Percentiles rank a stretch among this genome's conserved stretches.
phyloP scores from a whole-genome alignment of 1,140 invertebrate genomes.

The Amyelois transitella region DNA sequence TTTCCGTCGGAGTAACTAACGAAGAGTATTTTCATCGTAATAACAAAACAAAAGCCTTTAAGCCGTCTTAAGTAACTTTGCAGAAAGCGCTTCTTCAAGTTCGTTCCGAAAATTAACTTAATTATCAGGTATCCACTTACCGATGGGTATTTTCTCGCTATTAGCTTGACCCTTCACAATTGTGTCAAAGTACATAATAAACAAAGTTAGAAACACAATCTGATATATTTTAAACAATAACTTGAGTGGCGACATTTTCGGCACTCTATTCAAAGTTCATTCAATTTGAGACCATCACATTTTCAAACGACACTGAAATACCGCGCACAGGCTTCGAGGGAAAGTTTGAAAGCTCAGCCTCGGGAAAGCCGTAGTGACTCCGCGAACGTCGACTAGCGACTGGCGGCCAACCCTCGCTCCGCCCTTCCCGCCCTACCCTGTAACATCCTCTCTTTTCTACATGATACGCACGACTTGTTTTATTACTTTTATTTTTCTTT shows the following conservation, averaged over 20 bases:
- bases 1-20: background rate
- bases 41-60: background rate
- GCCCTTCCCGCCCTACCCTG: constrained; percentile 34
- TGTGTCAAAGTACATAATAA: constrained; percentile 38
- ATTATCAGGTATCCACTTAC: constrained; percentile 25
- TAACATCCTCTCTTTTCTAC: constrained; percentile 35
- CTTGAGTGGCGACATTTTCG: constrained; percentile 32
- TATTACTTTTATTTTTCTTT: constrained; percentile 69
- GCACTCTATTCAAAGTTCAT: constrained; percentile 12
- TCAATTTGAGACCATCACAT: constrained; percentile 21
- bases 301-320: constrained; percentile 20
- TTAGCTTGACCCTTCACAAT: constrained; percentile 26
- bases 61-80: background rate
- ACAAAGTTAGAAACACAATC: constrained; percentile 33
- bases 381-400: constrained; percentile 37
- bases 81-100: background rate
- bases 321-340: constrained; percentile 20
- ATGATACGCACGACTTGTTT: constrained; percentile 60
- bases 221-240: constrained; percentile 32
- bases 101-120: background rate
- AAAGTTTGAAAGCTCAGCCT: constrained; percentile 15
- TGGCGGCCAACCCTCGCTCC: constrained; percentile 32
- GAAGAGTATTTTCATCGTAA: background rate
- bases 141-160: constrained; percentile 35
- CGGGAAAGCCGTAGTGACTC: constrained; percentile 11